phyloP scores from a whole-genome alignment of 2,888 invertebrate species.

The Aporophyla lueneburgensis region DNA sequence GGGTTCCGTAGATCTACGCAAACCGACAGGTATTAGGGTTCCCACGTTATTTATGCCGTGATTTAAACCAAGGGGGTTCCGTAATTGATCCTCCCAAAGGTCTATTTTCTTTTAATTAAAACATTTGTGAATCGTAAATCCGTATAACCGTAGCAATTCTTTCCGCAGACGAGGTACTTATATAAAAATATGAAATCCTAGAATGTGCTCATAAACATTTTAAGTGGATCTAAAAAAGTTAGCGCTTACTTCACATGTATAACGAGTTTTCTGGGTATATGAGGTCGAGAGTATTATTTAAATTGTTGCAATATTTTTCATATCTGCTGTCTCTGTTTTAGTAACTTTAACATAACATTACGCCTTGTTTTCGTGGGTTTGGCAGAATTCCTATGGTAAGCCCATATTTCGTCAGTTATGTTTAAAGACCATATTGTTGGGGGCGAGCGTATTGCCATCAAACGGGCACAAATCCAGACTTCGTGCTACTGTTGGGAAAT shows the following conservation, averaged over 20 bases:
- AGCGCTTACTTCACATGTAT: constrained; percentile 61
- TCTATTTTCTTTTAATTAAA: constrained; percentile 67
- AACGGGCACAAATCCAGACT: too few relatives aligned
- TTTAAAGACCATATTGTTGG: too few relatives aligned
- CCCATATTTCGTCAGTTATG: too few relatives aligned
- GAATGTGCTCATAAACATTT: constrained; percentile 64
- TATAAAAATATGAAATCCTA: constrained; percentile 61
- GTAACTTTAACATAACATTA: not conserved
- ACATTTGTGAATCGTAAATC: constrained; percentile 64
- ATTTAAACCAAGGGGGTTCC: constrained; percentile 59
- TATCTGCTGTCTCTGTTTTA: not conserved
- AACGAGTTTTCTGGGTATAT: constrained; percentile 51
- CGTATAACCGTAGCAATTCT: constrained; percentile 55
- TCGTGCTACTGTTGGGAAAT: too few relatives aligned
- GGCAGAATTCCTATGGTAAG: too few relatives aligned
- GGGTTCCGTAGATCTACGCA: constrained; percentile 35
- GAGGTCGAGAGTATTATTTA: constrained; percentile 29
- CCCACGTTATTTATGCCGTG: constrained; percentile 51
- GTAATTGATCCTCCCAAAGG: constrained; percentile 61
- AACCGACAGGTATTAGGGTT: constrained; percentile 58
- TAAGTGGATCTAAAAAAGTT: constrained; percentile 61
- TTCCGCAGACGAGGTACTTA: constrained; percentile 57
- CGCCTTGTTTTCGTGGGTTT: too few relatives aligned
- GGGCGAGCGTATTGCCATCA: too few relatives aligned
- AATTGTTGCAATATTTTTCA: constrained; percentile 11